phyloP scores from a whole-genome alignment of 2,888 invertebrate species.

The Drosophila kuntzei region DNA sequence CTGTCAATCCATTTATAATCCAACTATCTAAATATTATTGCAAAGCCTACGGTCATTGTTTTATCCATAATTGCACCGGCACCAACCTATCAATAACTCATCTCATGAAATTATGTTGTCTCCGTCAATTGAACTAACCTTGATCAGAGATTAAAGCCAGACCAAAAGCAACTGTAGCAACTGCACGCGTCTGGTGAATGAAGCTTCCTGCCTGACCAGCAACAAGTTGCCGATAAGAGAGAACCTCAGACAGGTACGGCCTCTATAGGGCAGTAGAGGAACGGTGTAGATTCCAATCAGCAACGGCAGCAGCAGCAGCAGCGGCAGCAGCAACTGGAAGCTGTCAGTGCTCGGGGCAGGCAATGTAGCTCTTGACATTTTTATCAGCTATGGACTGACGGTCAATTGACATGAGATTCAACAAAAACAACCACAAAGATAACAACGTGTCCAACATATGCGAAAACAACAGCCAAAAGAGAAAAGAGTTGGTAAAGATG shows the following conservation, averaged over 20 bases:
- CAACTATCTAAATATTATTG: not conserved
- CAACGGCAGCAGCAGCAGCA: slow-evolving; percentile 20
- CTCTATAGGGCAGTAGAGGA: slow-evolving; percentile 55
- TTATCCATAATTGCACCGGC: not conserved
- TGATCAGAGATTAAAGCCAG: slow-evolving; percentile 55
- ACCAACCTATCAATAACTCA: slow-evolving; percentile 51
- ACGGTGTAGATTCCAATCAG: slow-evolving; percentile 53
- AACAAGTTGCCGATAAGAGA: slow-evolving; percentile 49
- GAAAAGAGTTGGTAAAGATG: slow-evolving; percentile 1
- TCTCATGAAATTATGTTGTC: slow-evolving; percentile 71
- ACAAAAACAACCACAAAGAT: slow-evolving; percentile 34
- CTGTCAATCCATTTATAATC: not conserved
- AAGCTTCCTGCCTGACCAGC: slow-evolving; percentile 44
- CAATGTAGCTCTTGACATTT: slow-evolving; percentile 48
- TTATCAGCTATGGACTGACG: slow-evolving; percentile 51
- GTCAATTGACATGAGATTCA: slow-evolving; percentile 44
- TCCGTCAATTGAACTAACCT: slow-evolving; percentile 62
- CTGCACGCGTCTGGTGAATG: slow-evolving; percentile 41
- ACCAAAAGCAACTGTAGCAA: slow-evolving; percentile 41
- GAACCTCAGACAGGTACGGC: not conserved
- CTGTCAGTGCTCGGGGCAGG: slow-evolving; percentile 50
- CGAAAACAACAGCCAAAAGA: slow-evolving; percentile 39
- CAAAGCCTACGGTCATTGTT: not conserved
- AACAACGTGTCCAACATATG: slow-evolving; percentile 52
- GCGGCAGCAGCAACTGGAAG: slow-evolving; percentile 37